Percentiles rank a stretch among this genome's conserved stretches.
Conservation (phyloP, 2,888 invertebrate genomes). For the Spilarctia lutea region DNA sequence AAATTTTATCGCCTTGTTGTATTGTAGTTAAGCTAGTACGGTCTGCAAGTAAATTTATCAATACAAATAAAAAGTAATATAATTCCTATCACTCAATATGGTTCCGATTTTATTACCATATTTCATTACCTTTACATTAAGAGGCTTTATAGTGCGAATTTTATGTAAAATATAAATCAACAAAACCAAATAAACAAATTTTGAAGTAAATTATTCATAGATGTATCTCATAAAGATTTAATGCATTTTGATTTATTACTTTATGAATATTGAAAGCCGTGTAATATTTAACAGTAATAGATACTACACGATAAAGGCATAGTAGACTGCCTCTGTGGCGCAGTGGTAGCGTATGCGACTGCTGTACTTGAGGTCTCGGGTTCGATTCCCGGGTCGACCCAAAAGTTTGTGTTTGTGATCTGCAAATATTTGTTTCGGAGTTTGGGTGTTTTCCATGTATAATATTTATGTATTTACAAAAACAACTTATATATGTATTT, state of each 20-base stretch:
- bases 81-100: neutral
- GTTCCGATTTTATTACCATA: neutral
- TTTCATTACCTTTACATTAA: neutral
- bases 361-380: no score
- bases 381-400: no score
- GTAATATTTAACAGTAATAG: neutral
- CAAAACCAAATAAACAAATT: no score
- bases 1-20: slow-evolving; percentile 55
- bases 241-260: neutral
- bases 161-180: neutral
- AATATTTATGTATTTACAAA: no score
- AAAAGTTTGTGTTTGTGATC: no score
- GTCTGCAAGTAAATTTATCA: slow-evolving; percentile 13
- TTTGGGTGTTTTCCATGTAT: no score
- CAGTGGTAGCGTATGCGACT: no score
- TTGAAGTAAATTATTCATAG: neutral
- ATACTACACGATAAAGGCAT: neutral
- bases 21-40: slow-evolving; percentile 49
- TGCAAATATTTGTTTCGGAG: no score
- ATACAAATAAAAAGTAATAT: neutral
- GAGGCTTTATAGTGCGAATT: neutral
- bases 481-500: no score
- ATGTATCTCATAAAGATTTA: no score
- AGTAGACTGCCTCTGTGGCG: no score
- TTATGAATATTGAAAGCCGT: neutral